A percentile compares a stretch with the other conserved stretches of the same genome.
These are phyloP conservation scores for mouse (Mus musculus) DNA, from an alignment of 2,113 vertebrate genomes.

Conservation along the genomic window GRCm39 chr12:62542001-62542500, in stretches of 20 bases:
- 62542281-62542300: background rate
- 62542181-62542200: background rate
- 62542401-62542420: too few species aligned
- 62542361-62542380: background rate
- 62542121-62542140: background rate
- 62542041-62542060: background rate
- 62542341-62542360: background rate
- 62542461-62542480: too few species aligned
- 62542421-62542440: too few species aligned
- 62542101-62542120: background rate
- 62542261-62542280: background rate
- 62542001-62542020: background rate
- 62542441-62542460: too few species aligned
- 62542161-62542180: background rate
- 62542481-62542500: too few species aligned
- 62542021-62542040: background rate
- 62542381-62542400: too few species aligned
- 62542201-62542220: background rate
- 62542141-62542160: background rate
- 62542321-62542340: background rate
- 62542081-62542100: background rate
- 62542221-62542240: background rate
- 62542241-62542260: background rate
- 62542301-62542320: background rate
- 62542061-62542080: background rate